A percentile compares a stretch with the other conserved stretches of the same genome.
Evolutionary conservation across 1,140 invertebrate species (phyloP).

Genomic region (Drosophila albomicans): DNA sequence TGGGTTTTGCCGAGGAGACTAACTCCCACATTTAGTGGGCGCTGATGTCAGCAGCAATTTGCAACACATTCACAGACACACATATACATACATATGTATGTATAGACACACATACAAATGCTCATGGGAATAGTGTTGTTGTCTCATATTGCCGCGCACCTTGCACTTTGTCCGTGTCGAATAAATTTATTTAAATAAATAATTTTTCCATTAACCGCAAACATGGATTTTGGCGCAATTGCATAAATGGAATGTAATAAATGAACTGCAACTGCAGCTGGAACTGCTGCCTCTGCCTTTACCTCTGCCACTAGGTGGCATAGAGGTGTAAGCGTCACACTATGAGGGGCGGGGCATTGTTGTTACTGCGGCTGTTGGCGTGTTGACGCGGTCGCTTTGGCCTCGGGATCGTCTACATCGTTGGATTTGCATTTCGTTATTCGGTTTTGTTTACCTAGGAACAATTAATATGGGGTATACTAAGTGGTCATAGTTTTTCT

Average conservation of each 20-base stretch:
- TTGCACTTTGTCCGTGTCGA: slow-evolving; percentile 50
- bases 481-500: background rate
- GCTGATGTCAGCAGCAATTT: slow-evolving; percentile 67
- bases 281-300: background rate
- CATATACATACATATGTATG: background rate
- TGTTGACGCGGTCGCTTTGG: slow-evolving; percentile 63
- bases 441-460: slow-evolving; percentile 12
- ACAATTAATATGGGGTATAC: background rate
- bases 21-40: slow-evolving; percentile 19
- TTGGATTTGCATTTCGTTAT: slow-evolving; percentile 31
- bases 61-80: slow-evolving; percentile 1
- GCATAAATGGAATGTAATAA: slow-evolving; percentile 66
- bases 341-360: slow-evolving; percentile 11
- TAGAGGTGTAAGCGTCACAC: background rate
- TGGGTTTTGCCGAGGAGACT: background rate
- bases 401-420: slow-evolving; percentile 11
- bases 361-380: slow-evolving; percentile 65
- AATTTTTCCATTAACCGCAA: slow-evolving; percentile 81
- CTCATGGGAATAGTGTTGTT: slow-evolving; percentile 16
- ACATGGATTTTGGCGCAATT: slow-evolving; percentile 78
- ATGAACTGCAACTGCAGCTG: slow-evolving; percentile 12
- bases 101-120: background rate
- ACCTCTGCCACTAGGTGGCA: background rate
- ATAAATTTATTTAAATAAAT: slow-evolving; percentile 82
- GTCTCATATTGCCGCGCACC: slow-evolving; percentile 21